Conservation (phyloP, 2,113 vertebrate species). For the Zootoca vivipara region DNA sequence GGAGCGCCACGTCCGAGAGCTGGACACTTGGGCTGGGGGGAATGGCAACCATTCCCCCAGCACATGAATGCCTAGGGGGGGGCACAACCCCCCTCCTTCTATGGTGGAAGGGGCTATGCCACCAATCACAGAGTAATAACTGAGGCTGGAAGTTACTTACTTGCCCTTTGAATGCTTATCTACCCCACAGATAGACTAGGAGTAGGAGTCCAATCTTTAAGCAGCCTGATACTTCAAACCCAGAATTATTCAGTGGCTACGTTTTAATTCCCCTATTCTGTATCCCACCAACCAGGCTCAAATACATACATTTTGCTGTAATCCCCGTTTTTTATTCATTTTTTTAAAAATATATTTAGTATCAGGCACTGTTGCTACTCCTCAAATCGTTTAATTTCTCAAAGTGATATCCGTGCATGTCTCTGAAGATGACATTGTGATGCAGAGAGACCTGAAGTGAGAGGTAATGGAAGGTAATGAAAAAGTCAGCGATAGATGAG, state of each 20-base stretch:
- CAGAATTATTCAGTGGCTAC: not conserved
- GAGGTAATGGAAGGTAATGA: conserved; percentile 72
- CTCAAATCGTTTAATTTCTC: conserved; percentile 70
- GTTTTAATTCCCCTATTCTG: not conserved
- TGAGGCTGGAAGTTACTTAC: not conserved
- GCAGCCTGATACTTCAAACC: not conserved
- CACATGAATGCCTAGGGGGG: no score
- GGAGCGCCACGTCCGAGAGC: no score
- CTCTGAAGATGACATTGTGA: conserved; percentile 54
- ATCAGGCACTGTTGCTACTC: conserved; percentile 19
- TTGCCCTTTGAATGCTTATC: not conserved
- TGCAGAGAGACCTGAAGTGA: conserved; percentile 41
- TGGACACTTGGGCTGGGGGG: no score
- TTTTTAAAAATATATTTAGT: conserved; percentile 29
- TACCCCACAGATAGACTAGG: not conserved
- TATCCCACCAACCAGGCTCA: not conserved
- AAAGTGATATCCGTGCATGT: conserved; percentile 46
- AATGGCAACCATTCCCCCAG: no score
- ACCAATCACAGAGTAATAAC: not conserved
- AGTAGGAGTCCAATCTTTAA: not conserved
- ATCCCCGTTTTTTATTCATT: not conserved
- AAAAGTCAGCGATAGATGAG: conserved; percentile 68
- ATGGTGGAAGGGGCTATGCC: no score
- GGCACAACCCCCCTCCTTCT: no score
- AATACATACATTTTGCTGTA: not conserved